Evolutionary conservation across 2,888 invertebrate species (phyloP), one percentile per base, ranked within the genome.

Genomic region (Alcis repandata): DNA sequence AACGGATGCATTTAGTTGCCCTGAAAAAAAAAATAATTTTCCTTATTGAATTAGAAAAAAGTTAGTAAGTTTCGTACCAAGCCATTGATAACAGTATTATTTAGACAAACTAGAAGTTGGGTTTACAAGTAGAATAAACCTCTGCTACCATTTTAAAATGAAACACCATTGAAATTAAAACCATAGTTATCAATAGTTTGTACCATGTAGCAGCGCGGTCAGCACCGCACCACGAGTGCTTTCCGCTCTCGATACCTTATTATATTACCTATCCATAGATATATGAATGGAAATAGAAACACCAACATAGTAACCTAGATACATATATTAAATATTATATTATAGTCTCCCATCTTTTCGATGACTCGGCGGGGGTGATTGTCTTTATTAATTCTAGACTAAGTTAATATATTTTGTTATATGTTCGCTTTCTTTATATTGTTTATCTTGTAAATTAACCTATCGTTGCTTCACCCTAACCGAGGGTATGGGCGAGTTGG

Each of bases 31-130:
- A 82, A 79, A 79, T 76, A 82, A 81, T 83, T 65, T 83, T 82
- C 81, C 85, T 85, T 86, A 84, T 85, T 84, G 79, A 86, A 85
- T 82, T 63, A 54, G 53, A 48, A 81, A 76, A 79, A 32, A 15
- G 73, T 86, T 89, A 87, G 85, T 90, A 88, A 87, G 88, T 88
- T 88, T 91, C 85, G 88, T 91, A 92, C 91, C 91, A 92, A 91
- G 92, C 93, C 92, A 93, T 93, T 92, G 91, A 91, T 87, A 92
- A 91, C 93, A 93, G 93, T 93, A 93, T 93, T 93, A 93, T 90
- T 92, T 92, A 92, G 92, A 89, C 77, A 86, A 89, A 88, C 84
- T 92, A 91, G 91, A 86, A 82, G 80, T 88, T 90, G 84, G 82
- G 84, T 90, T 90, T 87, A 86, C 80, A 75, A 82, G 84, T 91